phyloP scores from a whole-genome alignment of 2,113 vertebrate genomes.

The Fregata magnificens region DNA sequence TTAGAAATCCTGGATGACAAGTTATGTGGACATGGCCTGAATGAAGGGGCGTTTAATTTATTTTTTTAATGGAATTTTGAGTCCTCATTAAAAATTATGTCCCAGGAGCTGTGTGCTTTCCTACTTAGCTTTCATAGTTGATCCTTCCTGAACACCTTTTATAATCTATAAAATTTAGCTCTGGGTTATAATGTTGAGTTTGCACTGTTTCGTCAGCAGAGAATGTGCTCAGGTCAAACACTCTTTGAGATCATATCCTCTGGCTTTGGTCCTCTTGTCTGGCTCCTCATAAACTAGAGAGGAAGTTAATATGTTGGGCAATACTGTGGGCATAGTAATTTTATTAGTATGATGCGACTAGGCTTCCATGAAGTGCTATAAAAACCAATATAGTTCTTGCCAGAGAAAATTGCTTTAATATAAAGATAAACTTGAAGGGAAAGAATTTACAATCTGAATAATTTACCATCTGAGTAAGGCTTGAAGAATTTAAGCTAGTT shows the following conservation, averaged over 20 bases:
- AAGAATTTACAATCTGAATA: background rate
- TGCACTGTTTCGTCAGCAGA: background rate
- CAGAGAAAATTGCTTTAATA: background rate
- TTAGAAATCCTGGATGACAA: constrained; percentile 53
- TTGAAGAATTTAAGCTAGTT: background rate
- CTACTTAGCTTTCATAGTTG: background rate
- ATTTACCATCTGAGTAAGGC: background rate
- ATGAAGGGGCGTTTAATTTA: background rate
- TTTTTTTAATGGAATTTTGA: background rate
- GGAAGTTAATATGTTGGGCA: background rate
- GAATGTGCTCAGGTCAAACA: background rate
- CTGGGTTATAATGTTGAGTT: background rate
- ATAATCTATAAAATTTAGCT: background rate
- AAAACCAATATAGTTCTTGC: background rate
- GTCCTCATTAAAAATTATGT: background rate
- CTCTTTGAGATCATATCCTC: background rate
- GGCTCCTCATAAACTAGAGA: background rate
- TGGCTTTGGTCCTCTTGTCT: background rate
- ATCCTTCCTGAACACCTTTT: background rate
- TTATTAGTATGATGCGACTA: background rate
- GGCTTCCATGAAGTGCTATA: background rate
- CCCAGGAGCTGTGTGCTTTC: background rate
- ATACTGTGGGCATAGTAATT: background rate
- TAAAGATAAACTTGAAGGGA: background rate
- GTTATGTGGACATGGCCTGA: background rate